Base-by-base conservation (phyloP, 1,140 invertebrate genomes). In the Leptopilina clavipes region DNA sequence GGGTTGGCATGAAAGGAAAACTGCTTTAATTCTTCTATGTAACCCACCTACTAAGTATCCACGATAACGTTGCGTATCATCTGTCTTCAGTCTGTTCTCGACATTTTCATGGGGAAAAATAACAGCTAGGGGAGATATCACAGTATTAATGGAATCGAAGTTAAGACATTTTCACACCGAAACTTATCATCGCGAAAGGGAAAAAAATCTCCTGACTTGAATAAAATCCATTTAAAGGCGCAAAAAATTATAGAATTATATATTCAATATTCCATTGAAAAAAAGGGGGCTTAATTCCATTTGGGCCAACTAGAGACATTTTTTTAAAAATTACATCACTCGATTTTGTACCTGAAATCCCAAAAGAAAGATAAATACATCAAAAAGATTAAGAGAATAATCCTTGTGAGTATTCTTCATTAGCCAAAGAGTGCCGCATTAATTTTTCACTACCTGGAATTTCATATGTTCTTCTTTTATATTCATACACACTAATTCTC, bases 121-220 rank as follows among this genome's bases (percentile, higher is more conserved):
- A 65, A 65, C 25, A 65, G 59, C 22, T 14, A n/a, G 59, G 25
- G 14, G 25, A 65, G 59, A 65, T 65, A 65, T 31, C 19, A 6
- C 19, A 65, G 59, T 65, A 65, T 65, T 65, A 65, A 65, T 65
- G 59, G 59, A 65, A 65, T 65, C 59, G 11, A 65, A 65, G 59
- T 65, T 65, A 25, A 65, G 59, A 65, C 59, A 65, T 65, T 65
- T 65, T 65, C 59, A 65, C 25, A 3, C 22, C 25, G 0, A 25
- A 31, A 65, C 25, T 65, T 65, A 65, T 65, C 59, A 65, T 31
- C 22, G 10, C 1, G 22, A 25, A 22, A 59, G 12, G 0, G 12
- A 8, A 37, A 31, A 65, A 31, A 31, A 65, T 8, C 31, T 5
- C 25, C 3, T 65, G 22, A 65, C 59, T 25, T 31, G 12, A 31